Evolutionary conservation across 2,888 invertebrate genomes (phyloP).

Genomic region (Coelogynopora nodosa): DNA sequence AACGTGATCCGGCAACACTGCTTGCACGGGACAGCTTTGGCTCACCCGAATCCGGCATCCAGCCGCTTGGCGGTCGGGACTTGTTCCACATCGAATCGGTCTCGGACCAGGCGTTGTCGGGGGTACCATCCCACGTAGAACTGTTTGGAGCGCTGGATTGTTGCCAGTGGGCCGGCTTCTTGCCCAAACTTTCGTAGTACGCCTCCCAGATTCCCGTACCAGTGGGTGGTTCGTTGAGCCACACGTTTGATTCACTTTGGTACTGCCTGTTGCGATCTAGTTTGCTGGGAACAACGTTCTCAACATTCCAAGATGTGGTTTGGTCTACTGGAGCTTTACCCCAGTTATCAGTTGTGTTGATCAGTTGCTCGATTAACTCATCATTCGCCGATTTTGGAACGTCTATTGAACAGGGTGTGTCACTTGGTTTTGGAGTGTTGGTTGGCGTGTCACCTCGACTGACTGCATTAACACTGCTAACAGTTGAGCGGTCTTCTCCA

Average conservation of each 20-base stretch:
- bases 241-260: constrained; percentile 43
- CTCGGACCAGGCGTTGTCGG: background rate
- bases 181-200: constrained; percentile 43
- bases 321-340: constrained; percentile 38
- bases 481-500: background rate
- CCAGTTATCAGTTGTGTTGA: constrained; percentile 40
- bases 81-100: background rate
- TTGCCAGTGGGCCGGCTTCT: constrained; percentile 34
- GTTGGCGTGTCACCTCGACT: background rate
- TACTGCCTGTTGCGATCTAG: constrained; percentile 65
- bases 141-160: background rate
- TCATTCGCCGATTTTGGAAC: background rate
- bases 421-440: background rate
- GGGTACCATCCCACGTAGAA: background rate
- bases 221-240: constrained; percentile 43
- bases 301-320: constrained; percentile 37
- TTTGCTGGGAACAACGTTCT: background rate
- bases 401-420: background rate
- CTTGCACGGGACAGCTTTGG: constrained; percentile 9
- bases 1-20: background rate
- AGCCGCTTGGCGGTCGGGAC: background rate
- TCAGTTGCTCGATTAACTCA: constrained; percentile 9
- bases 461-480: background rate
- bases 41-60: background rate
- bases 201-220: constrained; percentile 46